Base-by-base conservation (phyloP, 1,140 invertebrate species). In the Heliconius eleuchia region DNA sequence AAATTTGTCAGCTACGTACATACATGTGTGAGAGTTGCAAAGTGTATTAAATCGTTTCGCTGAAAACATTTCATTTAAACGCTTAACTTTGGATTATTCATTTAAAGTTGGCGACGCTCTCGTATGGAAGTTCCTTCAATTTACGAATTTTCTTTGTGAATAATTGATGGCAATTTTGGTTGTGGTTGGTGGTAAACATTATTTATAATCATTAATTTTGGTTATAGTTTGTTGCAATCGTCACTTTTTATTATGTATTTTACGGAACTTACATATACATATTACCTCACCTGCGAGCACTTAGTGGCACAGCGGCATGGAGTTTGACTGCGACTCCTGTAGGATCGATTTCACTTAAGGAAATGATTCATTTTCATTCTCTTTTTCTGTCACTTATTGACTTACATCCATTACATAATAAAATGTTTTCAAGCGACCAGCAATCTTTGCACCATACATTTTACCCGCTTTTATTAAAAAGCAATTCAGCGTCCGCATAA, bases 1-100 rank as follows among this genome's bases (percentile, higher is more conserved):
- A 82, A 79, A 82, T 82, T 76, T 79, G 77, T 76, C 80, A 73
- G 72, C 55, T 75, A 78, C 74, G 76, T 78, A 70, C 73, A 70
- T 46, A 46, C 42, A 13, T 13, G 13, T 46, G 42, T 76, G 60
- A 30, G 76, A 50, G 34, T 57, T 30, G 74, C 74, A 72, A 80
- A 76, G 70, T 72, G 71, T 78, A 72, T 78, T 78, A 78, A 78
- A 78, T 70, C 37, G 76, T 78, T 78, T 71, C 55, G 66, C 60
- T 76, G 60, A 30, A 70, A 76, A 76, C 74, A 76, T 76, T 76
- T 70, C 27, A 76, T 76, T 76, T 76, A 76, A 66, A 66, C 74
- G 57, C 27, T 76, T 76, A 76, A 55, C 74, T 76, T 76, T 27
- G 74, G 55, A 75, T 75, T 75, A 76, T 76, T 76, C 39, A 76